Evolutionary conservation across 2,888 invertebrate species (phyloP).

Genomic region (Thelaira solivaga): DNA sequence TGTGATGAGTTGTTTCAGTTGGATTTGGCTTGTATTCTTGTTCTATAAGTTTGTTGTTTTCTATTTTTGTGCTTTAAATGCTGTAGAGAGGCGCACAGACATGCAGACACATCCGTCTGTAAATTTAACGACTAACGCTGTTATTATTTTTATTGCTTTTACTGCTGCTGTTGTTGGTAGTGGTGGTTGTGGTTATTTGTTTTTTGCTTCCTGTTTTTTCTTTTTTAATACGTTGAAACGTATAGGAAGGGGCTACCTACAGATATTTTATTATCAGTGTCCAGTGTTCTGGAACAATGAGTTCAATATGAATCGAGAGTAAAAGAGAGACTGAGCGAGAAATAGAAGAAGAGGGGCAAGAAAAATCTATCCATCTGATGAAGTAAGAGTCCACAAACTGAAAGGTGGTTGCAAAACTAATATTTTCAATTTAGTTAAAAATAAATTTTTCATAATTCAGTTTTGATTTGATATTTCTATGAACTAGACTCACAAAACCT

Average conservation of each 20-base stretch:
- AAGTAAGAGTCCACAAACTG: too few relatives aligned
- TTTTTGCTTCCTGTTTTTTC: conserved; percentile 1
- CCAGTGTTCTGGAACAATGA: conserved; percentile 54
- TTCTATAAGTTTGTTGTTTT: not conserved
- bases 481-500: not conserved
- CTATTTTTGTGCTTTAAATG: not conserved
- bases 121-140: not conserved
- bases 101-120: not conserved
- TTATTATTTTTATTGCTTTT: not conserved
- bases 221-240: not conserved
- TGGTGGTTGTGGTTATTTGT: not conserved
- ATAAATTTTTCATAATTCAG: not conserved
- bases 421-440: conserved; percentile 6
- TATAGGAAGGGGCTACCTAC: conserved; percentile 8
- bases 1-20: conserved; percentile 3
- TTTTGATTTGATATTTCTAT: not conserved
- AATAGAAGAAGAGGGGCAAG: not conserved
- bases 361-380: too few relatives aligned
- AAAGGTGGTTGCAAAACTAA: too few relatives aligned
- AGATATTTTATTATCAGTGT: conserved; percentile 50
- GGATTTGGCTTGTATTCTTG: not conserved
- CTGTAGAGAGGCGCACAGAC: not conserved
- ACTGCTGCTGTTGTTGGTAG: not conserved
- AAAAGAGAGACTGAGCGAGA: not conserved
- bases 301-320: not conserved